Base-by-base conservation (phyloP, 2,888 invertebrate genomes). In the Ophion ellenae region DNA sequence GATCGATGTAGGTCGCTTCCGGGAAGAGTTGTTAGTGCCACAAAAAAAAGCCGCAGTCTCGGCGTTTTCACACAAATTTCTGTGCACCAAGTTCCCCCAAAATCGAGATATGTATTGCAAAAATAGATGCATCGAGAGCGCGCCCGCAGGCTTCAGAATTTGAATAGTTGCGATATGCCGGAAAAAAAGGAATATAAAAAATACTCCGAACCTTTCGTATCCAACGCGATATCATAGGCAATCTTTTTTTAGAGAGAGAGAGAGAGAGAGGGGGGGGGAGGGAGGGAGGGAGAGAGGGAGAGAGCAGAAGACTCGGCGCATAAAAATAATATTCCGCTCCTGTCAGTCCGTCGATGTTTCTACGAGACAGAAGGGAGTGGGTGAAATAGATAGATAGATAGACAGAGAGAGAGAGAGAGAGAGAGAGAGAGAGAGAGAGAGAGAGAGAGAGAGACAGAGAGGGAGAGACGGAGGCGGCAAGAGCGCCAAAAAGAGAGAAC, bases 311-410 rank as follows among this genome's bases (percentile, higher is more conserved):
- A 24, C n/a, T 53, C 53, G 10, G 20, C 20, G 61, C 78, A 78
- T 78, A 53, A 83, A 78, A 78, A 79, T 79, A 74, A 83, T 69
- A 69, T 83, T 73, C 78, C 53, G 59, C 59, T 53, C 32, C 67
- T 45, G 3, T 20, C 24, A 69, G 75, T 69, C 17, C 45, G 47
- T 10, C 71, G 24, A 67, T 61, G 77, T 73, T 83, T 32, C 73
- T 73, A 71, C 71, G 64, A 24, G 57, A 66, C 66, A 53, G 76
- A 67, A 36, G 24, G 32, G 53, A 59, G 36, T n/a, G 40, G 40
- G 40, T 40, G 40, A 40, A 40, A 40, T 40, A 40, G 40, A 40
- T 40, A 40, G 40, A 40, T 40, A 9, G 40, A 40, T 40, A 40
- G 40, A 40, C 0, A 7, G 40, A 40, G 9, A 7, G 40, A 5